A percentile compares a stretch with the other conserved stretches of the same genome.
Evolutionary conservation across 2,797 vertebrate species (phyloP).

Genomic region (Oryzias sinensis): DNA sequence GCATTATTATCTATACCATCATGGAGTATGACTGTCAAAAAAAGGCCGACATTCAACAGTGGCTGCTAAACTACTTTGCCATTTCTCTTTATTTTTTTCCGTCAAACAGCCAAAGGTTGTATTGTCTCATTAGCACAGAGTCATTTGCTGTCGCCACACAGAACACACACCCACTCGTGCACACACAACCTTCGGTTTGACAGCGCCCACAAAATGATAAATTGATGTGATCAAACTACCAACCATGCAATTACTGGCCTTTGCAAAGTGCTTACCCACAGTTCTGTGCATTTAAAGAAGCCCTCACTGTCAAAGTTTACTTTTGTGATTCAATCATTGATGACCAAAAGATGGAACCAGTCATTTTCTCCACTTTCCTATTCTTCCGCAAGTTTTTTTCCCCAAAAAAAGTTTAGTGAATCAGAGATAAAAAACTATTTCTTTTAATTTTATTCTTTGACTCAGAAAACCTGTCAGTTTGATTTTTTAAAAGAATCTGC

Average conservation of each 20-base stretch:
- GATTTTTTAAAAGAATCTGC: too few relatives aligned
- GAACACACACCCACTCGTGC: background rate
- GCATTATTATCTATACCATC: background rate
- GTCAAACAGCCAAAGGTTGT: background rate
- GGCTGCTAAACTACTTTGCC: background rate
- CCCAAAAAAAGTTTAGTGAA: background rate
- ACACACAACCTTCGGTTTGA: background rate
- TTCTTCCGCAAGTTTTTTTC: background rate
- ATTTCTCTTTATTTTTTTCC: background rate
- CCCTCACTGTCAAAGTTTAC: background rate
- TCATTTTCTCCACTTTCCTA: background rate
- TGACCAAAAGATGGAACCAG: background rate
- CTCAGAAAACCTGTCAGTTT: too few relatives aligned
- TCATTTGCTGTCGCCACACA: background rate
- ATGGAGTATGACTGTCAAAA: background rate
- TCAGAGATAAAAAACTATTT: background rate
- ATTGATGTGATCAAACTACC: constrained; percentile 8
- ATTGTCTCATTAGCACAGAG: background rate
- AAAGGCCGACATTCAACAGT: background rate
- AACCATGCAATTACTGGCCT: constrained; percentile 2
- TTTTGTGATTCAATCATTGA: constrained; percentile 2
- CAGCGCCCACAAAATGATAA: constrained; percentile 6
- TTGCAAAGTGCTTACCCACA: background rate
- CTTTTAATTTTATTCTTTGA: too few relatives aligned
- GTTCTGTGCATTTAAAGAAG: constrained; percentile 2